A percentile compares a stretch with the other conserved stretches of the same genome.
Evolutionary conservation across 2,888 invertebrate genomes (phyloP).

Genomic region (Tuberolachnus salignus): DNA sequence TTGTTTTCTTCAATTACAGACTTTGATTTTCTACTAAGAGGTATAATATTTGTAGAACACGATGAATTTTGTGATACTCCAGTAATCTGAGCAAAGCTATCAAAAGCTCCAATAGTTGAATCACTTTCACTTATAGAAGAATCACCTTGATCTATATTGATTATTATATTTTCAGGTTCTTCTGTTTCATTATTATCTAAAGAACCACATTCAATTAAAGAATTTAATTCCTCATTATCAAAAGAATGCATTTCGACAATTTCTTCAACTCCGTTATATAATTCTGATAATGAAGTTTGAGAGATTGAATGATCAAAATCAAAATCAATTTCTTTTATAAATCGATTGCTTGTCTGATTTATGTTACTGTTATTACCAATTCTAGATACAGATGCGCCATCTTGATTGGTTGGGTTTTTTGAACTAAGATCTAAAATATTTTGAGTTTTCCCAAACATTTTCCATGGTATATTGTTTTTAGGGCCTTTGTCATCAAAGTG

Average conservation of each 20-base stretch:
- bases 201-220: slow-evolving; percentile 32
- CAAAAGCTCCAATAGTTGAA: slow-evolving; percentile 41
- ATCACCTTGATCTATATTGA: slow-evolving; percentile 14
- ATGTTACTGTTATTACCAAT: neutral
- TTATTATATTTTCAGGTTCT: neutral
- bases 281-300: slow-evolving; percentile 40
- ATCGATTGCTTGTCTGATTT: neutral
- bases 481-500: neutral
- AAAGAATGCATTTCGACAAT: slow-evolving; percentile 50
- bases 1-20: neutral
- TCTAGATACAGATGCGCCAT: neutral
- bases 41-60: neutral
- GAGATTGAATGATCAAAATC: slow-evolving; percentile 46
- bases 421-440: neutral
- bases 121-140: slow-evolving; percentile 37
- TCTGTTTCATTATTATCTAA: slow-evolving; percentile 26
- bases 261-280: slow-evolving; percentile 47
- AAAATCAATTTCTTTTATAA: slow-evolving; percentile 45
- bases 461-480: slow-evolving; percentile 9
- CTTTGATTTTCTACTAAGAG: neutral
- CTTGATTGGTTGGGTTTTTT: neutral
- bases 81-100: slow-evolving; percentile 44
- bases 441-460: slow-evolving; percentile 1
- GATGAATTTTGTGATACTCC: neutral
- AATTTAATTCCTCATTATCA: slow-evolving; percentile 46